A percentile compares a stretch with the other conserved stretches of the same genome.
These are phyloP conservation scores for Oenanthe melanoleuca DNA, from an alignment of 2,113 vertebrate species.

Conservation along the genomic window DNA sequence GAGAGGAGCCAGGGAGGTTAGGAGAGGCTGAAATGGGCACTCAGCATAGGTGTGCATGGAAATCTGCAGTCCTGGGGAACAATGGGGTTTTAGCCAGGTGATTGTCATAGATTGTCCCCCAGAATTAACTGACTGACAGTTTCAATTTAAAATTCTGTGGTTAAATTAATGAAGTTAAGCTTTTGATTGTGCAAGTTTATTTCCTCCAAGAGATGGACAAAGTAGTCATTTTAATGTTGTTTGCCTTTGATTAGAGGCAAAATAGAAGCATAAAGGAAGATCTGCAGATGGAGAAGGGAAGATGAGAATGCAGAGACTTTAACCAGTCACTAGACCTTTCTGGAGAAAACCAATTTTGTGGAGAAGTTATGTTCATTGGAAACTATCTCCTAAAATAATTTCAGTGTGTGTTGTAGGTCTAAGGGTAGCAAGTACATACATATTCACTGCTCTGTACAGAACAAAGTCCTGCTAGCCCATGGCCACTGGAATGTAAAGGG, in stretches of 20 bases:
- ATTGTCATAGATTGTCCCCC: rapidly evolving
- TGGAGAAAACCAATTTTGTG: not conserved
- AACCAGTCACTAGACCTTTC: not conserved
- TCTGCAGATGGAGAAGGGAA: not conserved
- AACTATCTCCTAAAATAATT: not conserved
- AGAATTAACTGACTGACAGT: not conserved
- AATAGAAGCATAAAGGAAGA: not conserved
- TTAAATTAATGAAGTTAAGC: not conserved
- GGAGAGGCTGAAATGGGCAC: not conserved
- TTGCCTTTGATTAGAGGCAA: not conserved
- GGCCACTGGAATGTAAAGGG: rapidly evolving
- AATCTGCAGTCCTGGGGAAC: not conserved
- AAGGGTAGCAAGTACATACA: rapidly evolving
- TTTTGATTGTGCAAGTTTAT: not conserved
- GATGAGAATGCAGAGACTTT: not conserved
- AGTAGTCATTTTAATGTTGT: not conserved
- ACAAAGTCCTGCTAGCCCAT: not conserved
- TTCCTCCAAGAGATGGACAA: not conserved
- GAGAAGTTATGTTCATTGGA: not conserved
- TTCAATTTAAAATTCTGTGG: not conserved
- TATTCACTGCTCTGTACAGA: not conserved
- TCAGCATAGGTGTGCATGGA: rapidly evolving
- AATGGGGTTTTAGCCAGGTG: not conserved
- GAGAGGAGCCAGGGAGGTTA: not conserved
- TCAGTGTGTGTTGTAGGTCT: not conserved